Evolutionary conservation across 2,888 invertebrate species (phyloP).

Genomic region (Phymatocera aterrima): DNA sequence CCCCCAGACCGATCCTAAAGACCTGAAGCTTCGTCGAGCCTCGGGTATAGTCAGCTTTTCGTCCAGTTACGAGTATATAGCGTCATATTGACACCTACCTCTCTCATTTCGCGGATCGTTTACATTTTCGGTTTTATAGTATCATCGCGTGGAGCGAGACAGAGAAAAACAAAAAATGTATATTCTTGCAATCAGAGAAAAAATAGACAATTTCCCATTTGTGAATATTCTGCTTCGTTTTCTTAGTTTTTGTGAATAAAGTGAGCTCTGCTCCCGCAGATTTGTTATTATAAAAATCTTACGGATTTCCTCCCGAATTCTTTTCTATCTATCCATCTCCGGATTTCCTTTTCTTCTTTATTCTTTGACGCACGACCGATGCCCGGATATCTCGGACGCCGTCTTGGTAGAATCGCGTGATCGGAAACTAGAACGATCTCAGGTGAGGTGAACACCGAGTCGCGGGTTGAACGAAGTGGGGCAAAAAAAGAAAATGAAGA

Average conservation of each 20-base stretch:
- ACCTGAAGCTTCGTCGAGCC: conserved; percentile 14
- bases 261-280: conserved; percentile 15
- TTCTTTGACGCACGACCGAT: conserved; percentile 37
- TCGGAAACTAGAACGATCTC: conserved; percentile 41
- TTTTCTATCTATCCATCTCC: conserved; percentile 15
- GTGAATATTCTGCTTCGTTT: too few relatives aligned
- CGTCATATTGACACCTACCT: conserved; percentile 42
- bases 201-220: too few relatives aligned
- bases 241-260: too few relatives aligned
- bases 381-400: conserved; percentile 35
- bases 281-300: conserved; percentile 23
- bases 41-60: conserved; percentile 36
- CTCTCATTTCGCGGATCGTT: conserved; percentile 27
- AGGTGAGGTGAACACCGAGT: conserved; percentile 31
- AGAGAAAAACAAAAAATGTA: not conserved
- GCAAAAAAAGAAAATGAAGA: not conserved
- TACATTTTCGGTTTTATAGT: too few relatives aligned
- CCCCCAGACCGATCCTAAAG: conserved; percentile 32
- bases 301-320: conserved; percentile 12
- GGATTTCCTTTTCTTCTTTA: not conserved
- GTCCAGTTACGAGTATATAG: conserved; percentile 31
- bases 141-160: not conserved
- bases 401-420: conserved; percentile 36
- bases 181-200: not conserved
- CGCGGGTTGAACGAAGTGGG: not conserved